A percentile compares a stretch with the other conserved stretches of the same genome.
phyloP scores from a whole-genome alignment of 2,888 invertebrate genomes.

The Drosophila merina region DNA sequence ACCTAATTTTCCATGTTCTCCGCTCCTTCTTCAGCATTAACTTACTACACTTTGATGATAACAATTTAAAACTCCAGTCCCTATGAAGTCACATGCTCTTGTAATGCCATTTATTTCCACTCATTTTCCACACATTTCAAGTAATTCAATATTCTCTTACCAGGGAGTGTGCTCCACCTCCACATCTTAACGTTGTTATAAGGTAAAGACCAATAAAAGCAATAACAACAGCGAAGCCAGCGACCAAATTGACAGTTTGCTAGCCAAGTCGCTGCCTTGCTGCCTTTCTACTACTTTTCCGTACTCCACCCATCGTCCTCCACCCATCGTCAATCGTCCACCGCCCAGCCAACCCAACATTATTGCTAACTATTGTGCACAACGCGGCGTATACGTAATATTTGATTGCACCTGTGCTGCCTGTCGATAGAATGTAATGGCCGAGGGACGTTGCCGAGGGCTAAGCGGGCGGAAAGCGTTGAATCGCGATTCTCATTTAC shows the following conservation, averaged over 20 bases:
- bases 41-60: constrained; percentile 1
- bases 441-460: neutral
- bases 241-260: constrained; percentile 55
- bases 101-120: constrained; percentile 33
- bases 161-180: neutral
- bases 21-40: neutral
- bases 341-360: constrained; percentile 21
- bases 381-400: constrained; percentile 51
- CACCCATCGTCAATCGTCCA: neutral
- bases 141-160: constrained; percentile 43
- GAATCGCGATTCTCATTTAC: constrained; percentile 67
- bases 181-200: constrained; percentile 40
- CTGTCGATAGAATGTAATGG: constrained; percentile 54
- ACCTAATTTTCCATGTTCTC: neutral
- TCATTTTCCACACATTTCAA: constrained; percentile 41
- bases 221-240: constrained; percentile 35
- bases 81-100: constrained; percentile 5
- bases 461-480: neutral
- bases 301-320: neutral
- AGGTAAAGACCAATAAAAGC: constrained; percentile 44
- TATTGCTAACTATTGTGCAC: constrained; percentile 45
- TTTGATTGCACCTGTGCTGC: constrained; percentile 63
- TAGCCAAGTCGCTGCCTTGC: constrained; percentile 26
- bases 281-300: neutral
- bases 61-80: constrained; percentile 24